Percentiles rank a stretch among this genome's conserved stretches.
phyloP scores from a whole-genome alignment of 2,888 invertebrate species.

The Drosophila affinis region DNA sequence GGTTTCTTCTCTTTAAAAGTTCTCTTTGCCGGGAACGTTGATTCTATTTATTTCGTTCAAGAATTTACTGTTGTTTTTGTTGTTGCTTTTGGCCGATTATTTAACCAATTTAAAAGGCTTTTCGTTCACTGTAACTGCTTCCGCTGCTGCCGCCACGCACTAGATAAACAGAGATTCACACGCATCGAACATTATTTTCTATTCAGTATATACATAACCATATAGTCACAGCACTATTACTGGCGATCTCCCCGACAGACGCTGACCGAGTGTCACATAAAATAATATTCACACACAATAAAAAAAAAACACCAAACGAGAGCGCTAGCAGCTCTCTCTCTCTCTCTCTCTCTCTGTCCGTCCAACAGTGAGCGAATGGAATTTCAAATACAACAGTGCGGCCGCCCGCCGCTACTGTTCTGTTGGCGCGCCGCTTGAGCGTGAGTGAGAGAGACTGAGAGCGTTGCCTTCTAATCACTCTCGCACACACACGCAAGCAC shows the following conservation, averaged over 20 bases:
- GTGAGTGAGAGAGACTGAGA: conserved; percentile 49
- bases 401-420: conserved; percentile 9
- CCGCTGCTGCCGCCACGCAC: conserved; percentile 24
- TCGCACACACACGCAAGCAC: conserved; percentile 28
- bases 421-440: conserved; percentile 10
- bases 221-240: conserved; percentile 27
- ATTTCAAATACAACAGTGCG: conserved; percentile 18
- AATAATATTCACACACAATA: conserved; percentile 17
- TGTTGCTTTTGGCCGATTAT: conserved; percentile 1
- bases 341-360: not conserved
- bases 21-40: conserved; percentile 10
- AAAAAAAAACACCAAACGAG: conserved; percentile 11
- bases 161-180: conserved; percentile 44
- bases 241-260: conserved; percentile 28
- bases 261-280: conserved; percentile 37
- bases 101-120: conserved; percentile 12
- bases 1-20: conserved; percentile 4
- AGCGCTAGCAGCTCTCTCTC: conserved; percentile 2
- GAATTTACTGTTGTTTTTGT: conserved; percentile 1
- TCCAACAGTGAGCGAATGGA: conserved; percentile 10
- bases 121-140: conserved; percentile 5
- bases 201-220: conserved; percentile 17
- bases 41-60: conserved; percentile 23
- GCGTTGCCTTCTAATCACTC: conserved; percentile 56
- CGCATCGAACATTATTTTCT: conserved; percentile 15